phyloP scores from a whole-genome alignment of 2,113 vertebrate species.

The Bos taurus region ARS-UCD2.0 NC_037343.1:43784501-43785000 shows the following conservation, averaged over 20 bases:
- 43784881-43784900: background rate
- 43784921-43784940: background rate
- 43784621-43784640: background rate
- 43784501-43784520: background rate
- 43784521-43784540: rapidly evolving
- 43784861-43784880: background rate
- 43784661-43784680: rapidly evolving
- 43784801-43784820: background rate
- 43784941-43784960: rapidly evolving
- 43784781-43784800: rapidly evolving
- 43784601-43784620: background rate
- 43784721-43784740: background rate
- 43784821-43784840: background rate
- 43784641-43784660: rapidly evolving
- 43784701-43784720: background rate
- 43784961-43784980: rapidly evolving
- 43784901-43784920: rapidly evolving
- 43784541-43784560: rapidly evolving
- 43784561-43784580: rapidly evolving
- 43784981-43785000: rapidly evolving
- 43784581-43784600: background rate
- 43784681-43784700: background rate
- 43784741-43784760: rapidly evolving
- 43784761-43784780: background rate
- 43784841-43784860: rapidly evolving